Evolutionary conservation across 2,888 invertebrate species (phyloP).

Genomic region (Andrena camellia): DNA sequence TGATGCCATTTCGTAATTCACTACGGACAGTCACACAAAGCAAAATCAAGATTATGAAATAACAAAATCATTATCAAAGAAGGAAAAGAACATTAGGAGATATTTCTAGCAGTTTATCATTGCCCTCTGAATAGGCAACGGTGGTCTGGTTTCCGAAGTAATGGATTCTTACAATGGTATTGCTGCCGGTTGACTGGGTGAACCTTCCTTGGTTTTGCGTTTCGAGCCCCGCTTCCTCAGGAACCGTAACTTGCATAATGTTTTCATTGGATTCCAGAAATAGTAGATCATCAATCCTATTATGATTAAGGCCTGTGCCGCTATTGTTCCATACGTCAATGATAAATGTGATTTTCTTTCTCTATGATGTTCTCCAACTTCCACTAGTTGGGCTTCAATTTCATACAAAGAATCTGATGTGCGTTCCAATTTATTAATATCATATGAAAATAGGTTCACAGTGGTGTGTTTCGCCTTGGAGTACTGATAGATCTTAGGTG

Average conservation of each 20-base stretch:
- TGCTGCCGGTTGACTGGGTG: background rate
- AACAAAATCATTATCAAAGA: too few species aligned
- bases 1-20: background rate
- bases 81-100: too few species aligned
- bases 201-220: background rate
- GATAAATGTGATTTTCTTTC: background rate
- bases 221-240: background rate
- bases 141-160: too few species aligned
- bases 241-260: background rate
- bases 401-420: background rate
- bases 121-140: background rate
- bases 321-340: slow-evolving; percentile 1
- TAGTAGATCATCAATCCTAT: background rate
- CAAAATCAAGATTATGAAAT: too few species aligned
- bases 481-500: background rate
- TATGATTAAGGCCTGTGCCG: background rate
- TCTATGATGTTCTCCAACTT: background rate
- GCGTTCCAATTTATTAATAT: too few species aligned
- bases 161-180: background rate
- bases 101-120: background rate
- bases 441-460: too few species aligned
- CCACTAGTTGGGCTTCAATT: background rate
- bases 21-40: too few species aligned
- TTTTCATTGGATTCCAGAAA: background rate
- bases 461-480: too few species aligned